These are phyloP conservation scores for Fukomys damarensis DNA, from an alignment of 2,113 vertebrate species.

Conservation along the genomic window DNA sequence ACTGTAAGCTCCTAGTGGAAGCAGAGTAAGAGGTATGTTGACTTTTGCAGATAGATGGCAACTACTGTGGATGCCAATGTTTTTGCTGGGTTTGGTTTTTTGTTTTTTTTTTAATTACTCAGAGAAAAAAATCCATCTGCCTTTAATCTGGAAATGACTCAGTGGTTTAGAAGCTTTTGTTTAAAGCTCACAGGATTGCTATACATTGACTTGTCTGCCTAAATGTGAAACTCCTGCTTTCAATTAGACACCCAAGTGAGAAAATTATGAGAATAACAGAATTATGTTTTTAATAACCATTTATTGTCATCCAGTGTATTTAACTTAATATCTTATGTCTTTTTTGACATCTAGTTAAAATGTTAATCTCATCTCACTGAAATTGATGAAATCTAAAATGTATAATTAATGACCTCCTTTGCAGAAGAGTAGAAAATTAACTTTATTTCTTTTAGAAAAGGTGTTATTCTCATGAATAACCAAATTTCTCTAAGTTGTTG, in stretches of 20 bases:
- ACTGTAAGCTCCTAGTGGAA: conserved; percentile 61
- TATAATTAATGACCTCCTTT: conserved; percentile 84
- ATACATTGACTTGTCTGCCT: conserved; percentile 68
- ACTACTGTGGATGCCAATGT: conserved; percentile 32
- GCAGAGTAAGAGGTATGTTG: conserved; percentile 32
- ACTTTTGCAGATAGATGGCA: conserved; percentile 48
- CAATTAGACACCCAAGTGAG: conserved; percentile 71
- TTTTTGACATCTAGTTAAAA: conserved; percentile 83
- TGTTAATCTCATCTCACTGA: conserved; percentile 80
- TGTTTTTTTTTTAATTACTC: conserved; percentile 5
- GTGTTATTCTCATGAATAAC: conserved; percentile 84
- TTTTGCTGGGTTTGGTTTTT: conserved; percentile 54
- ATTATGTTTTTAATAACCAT: conserved; percentile 79
- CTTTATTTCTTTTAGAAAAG: conserved; percentile 84
- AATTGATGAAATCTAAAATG: conserved; percentile 84
- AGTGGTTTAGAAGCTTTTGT: conserved; percentile 75
- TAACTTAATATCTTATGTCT: conserved; percentile 79
- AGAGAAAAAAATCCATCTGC: conserved; percentile 69
- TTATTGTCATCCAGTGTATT: conserved; percentile 80
- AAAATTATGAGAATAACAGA: conserved; percentile 73
- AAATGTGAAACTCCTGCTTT: conserved; percentile 64
- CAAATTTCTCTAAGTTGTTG: conserved; percentile 82
- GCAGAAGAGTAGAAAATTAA: conserved; percentile 82
- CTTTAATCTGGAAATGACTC: conserved; percentile 74
- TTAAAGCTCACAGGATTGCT: conserved; percentile 64